phyloP scores from a whole-genome alignment of 2,888 invertebrate genomes.

The Boloria euphrosyne region DNA sequence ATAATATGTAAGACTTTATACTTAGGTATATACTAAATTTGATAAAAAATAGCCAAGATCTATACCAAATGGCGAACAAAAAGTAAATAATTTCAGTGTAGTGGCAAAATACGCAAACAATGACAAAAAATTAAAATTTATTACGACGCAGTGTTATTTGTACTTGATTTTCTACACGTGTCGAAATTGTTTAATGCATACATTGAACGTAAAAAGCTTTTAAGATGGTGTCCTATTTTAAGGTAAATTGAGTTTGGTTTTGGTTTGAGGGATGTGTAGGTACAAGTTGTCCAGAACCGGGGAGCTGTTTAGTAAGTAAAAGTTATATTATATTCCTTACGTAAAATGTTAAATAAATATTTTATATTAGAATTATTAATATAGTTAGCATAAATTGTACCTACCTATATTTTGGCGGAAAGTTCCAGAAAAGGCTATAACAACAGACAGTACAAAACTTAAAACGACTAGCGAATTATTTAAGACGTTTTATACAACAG shows the following conservation, averaged over 20 bases:
- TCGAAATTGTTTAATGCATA: slow-evolving; percentile 34
- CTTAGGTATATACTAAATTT: not conserved
- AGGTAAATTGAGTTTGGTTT: slow-evolving; percentile 37
- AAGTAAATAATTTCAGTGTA: not conserved
- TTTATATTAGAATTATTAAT: not conserved
- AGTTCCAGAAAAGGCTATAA: not conserved
- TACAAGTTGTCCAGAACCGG: slow-evolving; percentile 17
- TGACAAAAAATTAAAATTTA: not conserved
- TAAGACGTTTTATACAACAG: not conserved
- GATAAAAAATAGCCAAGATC: not conserved
- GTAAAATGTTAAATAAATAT: not conserved
- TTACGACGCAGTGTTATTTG: slow-evolving; percentile 13
- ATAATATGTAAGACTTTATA: no score
- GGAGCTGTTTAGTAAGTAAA: no score
- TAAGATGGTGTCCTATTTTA: slow-evolving; percentile 42
- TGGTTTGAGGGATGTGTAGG: slow-evolving; percentile 21
- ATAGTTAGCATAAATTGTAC: not conserved
- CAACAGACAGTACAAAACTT: slow-evolving; percentile 10
- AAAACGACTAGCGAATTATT: slow-evolving; percentile 6
- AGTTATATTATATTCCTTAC: not conserved
- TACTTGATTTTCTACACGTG: slow-evolving; percentile 32
- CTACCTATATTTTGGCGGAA: not conserved
- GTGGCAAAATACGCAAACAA: not conserved
- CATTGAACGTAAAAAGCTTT: slow-evolving; percentile 40
- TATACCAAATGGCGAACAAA: not conserved